Evolutionary conservation across 1,140 invertebrate species (phyloP), one percentile per base, ranked within the genome.

Genomic region (Ridgeia piscesae): DNA sequence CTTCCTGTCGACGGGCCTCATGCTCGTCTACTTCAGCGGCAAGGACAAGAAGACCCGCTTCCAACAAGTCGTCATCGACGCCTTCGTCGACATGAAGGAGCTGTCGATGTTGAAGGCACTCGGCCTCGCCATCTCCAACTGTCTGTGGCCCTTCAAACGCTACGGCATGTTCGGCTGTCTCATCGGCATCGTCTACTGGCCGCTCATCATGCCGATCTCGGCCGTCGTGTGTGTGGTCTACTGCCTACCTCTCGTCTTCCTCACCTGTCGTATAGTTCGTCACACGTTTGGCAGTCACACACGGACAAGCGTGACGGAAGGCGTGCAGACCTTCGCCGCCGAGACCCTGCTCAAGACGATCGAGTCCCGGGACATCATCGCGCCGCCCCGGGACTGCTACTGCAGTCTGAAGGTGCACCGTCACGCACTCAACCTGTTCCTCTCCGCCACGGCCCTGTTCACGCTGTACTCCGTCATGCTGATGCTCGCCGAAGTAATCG

Each of bases 1-100:
- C 88, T 95, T 95, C 92, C 93, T 95, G 90, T 90, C 95, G 4
- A 92, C 93, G 9, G 95, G 94, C 34, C 6, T 94, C 1, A 91
- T 95, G 27, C 93, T 95, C 48, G 94, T 89, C 21, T 34, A 42
- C 58, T 89, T 92, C 31, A 34, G 77, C 34, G 88, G 88, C 88
- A n/a, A 34, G 21, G 50, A 92, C 8, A 92, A 89, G 34, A 50
- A 90, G 27, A 89, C 77, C 9, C 92, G 89, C 0, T 35, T 89
- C 34, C 89, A 89, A 27, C 34, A 89, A 33, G 88, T 58, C 31
- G 35, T 90, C 89, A 89, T 92, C 2, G 89, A 89, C 34, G 77
- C 92, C 31, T 92, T 92, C 89, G 34, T 35, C n/a, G 92, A 92
- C 42, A 34, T 92, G n/a, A 89, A 48, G 34, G 58, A 88, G 17